Percentiles rank a stretch among this genome's conserved stretches.
These are phyloP conservation scores for Drosophila engyochracea DNA, from an alignment of 2,888 invertebrate species.

Conservation along the genomic window DNA sequence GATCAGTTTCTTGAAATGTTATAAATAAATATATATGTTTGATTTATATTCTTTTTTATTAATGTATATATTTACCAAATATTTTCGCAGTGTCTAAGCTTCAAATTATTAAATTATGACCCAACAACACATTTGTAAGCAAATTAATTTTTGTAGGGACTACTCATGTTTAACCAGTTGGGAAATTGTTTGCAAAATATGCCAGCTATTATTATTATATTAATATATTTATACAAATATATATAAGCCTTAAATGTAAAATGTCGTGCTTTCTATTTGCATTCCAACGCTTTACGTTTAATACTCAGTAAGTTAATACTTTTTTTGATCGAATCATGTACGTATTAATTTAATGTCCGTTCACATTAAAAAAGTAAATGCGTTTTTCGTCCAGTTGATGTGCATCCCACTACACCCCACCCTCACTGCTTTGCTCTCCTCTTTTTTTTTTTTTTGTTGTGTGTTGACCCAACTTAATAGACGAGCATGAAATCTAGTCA, in stretches of 20 bases:
- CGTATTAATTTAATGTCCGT: constrained; percentile 30
- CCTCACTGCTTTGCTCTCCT: constrained; percentile 38
- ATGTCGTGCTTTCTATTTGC: neutral
- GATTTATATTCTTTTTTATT: neutral
- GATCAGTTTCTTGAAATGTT: neutral
- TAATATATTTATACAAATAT: neutral
- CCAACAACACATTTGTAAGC: neutral
- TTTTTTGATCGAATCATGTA: constrained; percentile 20
- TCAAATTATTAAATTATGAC: neutral
- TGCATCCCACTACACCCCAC: constrained; percentile 19
- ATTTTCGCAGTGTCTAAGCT: neutral
- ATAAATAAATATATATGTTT: neutral
- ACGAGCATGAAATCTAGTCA: constrained; percentile 86
- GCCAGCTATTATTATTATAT: neutral
- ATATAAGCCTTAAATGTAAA: neutral
- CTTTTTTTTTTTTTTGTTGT: constrained; percentile 41
- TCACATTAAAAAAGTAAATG: constrained; percentile 35
- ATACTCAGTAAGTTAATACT: constrained; percentile 20
- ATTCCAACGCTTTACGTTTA: constrained; percentile 1
- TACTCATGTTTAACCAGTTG: neutral
- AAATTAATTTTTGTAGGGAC: neutral
- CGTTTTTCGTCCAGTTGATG: constrained; percentile 60
- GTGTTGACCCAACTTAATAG: constrained; percentile 86
- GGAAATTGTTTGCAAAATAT: neutral
- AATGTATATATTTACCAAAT: neutral